A percentile compares a stretch with the other conserved stretches of the same genome.
phyloP scores from a whole-genome alignment of 2,113 vertebrate genomes.

The Protobothrops flavoviridis region DNA sequence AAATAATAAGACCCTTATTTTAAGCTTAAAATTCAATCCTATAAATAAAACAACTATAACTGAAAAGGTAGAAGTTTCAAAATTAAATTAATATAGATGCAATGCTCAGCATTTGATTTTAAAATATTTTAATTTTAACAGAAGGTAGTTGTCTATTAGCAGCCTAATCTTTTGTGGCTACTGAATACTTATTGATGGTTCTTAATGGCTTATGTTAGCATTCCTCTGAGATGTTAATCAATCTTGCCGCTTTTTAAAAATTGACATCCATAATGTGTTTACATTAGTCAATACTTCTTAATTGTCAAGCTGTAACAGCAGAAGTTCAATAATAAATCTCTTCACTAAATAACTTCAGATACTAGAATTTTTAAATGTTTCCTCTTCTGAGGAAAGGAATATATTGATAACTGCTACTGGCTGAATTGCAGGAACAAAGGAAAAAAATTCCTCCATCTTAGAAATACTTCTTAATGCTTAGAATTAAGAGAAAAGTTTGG shows the following conservation, averaged over 20 bases:
- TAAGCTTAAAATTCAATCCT: background rate
- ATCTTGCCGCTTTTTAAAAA: constrained; percentile 65
- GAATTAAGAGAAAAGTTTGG: background rate
- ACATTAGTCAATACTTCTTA: constrained; percentile 76
- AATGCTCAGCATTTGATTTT: constrained; percentile 42
- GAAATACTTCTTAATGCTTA: background rate
- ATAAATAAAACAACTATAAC: background rate
- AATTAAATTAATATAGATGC: constrained; percentile 47
- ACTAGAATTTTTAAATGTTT: constrained; percentile 61
- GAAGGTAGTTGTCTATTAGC: constrained; percentile 48
- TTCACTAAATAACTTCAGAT: constrained; percentile 57
- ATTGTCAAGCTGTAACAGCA: constrained; percentile 69
- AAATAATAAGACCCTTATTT: background rate
- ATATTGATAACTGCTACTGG: constrained; percentile 56
- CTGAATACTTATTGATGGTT: constrained; percentile 57
- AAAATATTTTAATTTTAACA: constrained; percentile 56
- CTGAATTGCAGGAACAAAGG: background rate
- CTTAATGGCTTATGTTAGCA: constrained; percentile 62
- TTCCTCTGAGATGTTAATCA: constrained; percentile 69
- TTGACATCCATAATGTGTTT: constrained; percentile 75
- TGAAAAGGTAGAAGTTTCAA: constrained; percentile 19
- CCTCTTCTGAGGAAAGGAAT: constrained; percentile 57
- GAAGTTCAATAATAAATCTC: constrained; percentile 72
- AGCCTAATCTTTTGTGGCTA: constrained; percentile 52
- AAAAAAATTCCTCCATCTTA: background rate